A percentile compares a stretch with the other conserved stretches of the same genome.
Evolutionary conservation across 2,113 vertebrate species (phyloP).

Genomic region (Odocoileus virginianus): DNA sequence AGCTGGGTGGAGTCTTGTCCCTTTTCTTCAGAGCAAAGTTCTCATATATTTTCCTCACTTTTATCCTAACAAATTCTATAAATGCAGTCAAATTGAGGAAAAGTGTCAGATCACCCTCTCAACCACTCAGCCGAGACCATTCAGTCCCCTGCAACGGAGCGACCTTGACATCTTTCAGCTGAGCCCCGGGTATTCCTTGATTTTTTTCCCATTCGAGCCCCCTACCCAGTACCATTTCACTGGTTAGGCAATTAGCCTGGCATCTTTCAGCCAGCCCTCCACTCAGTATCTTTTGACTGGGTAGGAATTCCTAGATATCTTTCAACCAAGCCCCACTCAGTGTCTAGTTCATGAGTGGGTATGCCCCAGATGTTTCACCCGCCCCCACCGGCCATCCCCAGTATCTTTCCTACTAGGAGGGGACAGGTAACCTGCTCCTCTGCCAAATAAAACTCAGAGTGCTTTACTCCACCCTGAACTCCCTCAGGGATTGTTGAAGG

Average conservation of each 20-base stretch:
- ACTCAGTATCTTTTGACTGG: not conserved
- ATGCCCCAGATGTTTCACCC: not conserved
- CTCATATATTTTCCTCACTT: not conserved
- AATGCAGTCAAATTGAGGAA: not conserved
- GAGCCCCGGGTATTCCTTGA: accelerated
- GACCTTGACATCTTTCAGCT: not conserved
- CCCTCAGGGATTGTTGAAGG: not conserved
- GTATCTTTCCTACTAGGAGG: not conserved
- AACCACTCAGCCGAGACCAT: not conserved
- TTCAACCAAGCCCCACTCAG: not conserved
- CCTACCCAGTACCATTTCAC: not conserved
- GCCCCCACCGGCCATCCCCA: accelerated
- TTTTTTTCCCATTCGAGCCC: not conserved
- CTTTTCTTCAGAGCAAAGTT: not conserved
- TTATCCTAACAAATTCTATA: not conserved
- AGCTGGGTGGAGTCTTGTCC: not conserved
- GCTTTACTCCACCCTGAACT: not conserved
- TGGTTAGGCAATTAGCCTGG: not conserved
- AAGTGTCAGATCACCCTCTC: not conserved
- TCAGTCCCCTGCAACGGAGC: not conserved
- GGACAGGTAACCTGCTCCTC: not conserved
- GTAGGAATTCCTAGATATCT: not conserved
- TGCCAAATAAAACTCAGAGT: not conserved
- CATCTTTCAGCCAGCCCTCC: not conserved
- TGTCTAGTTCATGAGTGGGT: not conserved